Conservation (phyloP, 2,113 vertebrate species). For the Numenius arquata region DNA sequence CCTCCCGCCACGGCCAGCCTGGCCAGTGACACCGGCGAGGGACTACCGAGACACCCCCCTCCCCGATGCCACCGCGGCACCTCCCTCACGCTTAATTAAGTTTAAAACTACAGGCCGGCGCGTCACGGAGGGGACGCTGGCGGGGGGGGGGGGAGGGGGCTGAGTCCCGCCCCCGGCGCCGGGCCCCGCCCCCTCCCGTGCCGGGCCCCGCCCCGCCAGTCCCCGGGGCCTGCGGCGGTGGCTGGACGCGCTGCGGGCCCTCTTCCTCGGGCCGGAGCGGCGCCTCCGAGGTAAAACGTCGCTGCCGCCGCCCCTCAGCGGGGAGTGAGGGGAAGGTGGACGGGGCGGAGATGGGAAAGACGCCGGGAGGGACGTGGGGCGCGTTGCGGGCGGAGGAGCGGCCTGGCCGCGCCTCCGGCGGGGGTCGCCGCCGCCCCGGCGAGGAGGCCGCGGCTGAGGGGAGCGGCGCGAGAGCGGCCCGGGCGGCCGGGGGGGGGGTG, state of each 20-base stretch:
- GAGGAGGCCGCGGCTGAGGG: background rate
- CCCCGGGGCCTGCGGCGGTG: background rate
- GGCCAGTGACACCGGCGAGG: background rate
- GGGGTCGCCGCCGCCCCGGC: background rate
- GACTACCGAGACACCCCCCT: rapidly evolving
- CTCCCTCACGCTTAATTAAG: background rate
- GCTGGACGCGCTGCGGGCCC: background rate
- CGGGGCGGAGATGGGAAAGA: background rate
- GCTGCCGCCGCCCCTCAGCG: too few relatives aligned
- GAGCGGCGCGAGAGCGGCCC: background rate
- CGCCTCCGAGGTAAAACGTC: background rate
- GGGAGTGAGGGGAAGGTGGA: background rate
- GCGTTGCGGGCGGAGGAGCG: background rate
- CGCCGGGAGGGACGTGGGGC: background rate
- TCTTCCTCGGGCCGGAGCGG: background rate
- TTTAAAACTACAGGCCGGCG: background rate
- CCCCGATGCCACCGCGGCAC: too few relatives aligned
- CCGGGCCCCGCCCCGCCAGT: background rate
- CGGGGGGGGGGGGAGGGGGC: too few relatives aligned
- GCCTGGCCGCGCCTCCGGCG: background rate
- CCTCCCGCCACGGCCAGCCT: rapidly evolving
- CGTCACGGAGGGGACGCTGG: background rate
- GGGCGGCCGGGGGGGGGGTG: background rate
- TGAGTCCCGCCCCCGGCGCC: background rate
- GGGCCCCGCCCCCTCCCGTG: background rate